These are phyloP conservation scores for Drosophila yakuba DNA, from an alignment of 1,140 invertebrate genomes.

Conservation along the genomic window DNA sequence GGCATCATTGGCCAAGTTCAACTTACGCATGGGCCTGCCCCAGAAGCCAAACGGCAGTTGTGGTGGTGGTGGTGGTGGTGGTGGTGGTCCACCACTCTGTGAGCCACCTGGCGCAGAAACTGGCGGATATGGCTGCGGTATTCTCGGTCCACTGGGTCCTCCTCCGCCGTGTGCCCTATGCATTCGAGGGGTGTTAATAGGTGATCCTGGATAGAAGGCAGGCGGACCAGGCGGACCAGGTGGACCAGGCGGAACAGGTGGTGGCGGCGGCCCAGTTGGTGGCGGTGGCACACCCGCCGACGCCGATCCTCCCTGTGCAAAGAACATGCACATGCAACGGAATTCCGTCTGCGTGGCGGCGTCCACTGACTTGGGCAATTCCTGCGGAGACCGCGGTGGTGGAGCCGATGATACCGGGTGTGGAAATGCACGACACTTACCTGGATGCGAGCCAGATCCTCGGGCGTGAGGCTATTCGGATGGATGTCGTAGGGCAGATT, in stretches of 20 bases:
- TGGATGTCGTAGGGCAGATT: constrained; percentile 21
- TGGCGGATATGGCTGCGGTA: not conserved
- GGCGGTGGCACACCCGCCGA: not conserved
- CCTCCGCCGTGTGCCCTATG: constrained; percentile 6
- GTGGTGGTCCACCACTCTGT: not conserved
- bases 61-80: not conserved
- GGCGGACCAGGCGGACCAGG: not conserved
- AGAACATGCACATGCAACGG: constrained; percentile 44
- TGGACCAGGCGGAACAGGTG: not conserved
- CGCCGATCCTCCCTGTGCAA: not conserved
- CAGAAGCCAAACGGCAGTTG: constrained; percentile 28
- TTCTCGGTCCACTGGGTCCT: not conserved
- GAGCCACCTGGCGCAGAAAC: not conserved
- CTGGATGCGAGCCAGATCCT: constrained; percentile 34
- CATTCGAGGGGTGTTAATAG: constrained; percentile 12
- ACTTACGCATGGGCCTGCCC: constrained; percentile 44
- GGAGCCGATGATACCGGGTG: not conserved
- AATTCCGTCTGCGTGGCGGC: constrained; percentile 54
- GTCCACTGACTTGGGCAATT: not conserved
- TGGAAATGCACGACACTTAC: constrained; percentile 21
- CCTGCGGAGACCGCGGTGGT: constrained; percentile 1
- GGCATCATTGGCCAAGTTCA: not conserved
- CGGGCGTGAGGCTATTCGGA: constrained; percentile 44
- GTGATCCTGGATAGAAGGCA: not conserved
- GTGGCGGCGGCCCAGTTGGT: not conserved